Percentiles rank a stretch among this genome's conserved stretches.
These are phyloP conservation scores for Eilema griseolum DNA, from an alignment of 2,888 invertebrate genomes.

Conservation along the genomic window DNA sequence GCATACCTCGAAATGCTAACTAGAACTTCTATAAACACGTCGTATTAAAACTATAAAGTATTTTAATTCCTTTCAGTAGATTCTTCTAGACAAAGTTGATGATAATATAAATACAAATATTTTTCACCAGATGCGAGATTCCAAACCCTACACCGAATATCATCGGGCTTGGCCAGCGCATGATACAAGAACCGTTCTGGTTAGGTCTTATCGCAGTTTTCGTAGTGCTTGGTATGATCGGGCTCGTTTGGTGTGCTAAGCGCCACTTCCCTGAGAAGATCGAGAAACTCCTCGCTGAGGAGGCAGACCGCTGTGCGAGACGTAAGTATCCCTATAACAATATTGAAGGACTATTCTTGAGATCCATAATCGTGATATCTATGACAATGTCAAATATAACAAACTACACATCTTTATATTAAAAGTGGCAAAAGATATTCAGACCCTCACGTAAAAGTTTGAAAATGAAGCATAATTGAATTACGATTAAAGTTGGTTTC, in stretches of 20 bases:
- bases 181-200: conserved; percentile 96
- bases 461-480: background rate
- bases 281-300: conserved; percentile 93
- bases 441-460: background rate
- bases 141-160: conserved; percentile 85
- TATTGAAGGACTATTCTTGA: conserved; percentile 73
- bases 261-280: conserved; percentile 95
- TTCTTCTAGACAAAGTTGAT: background rate
- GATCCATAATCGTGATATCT: conserved; percentile 47
- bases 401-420: background rate
- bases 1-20: background rate
- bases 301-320: conserved; percentile 91
- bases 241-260: conserved; percentile 94
- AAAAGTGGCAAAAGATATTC: background rate
- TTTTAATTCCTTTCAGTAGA: background rate
- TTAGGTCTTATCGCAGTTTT: conserved; percentile 94
- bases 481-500: background rate
- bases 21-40: background rate
- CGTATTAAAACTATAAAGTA: background rate
- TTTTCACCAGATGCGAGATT: conserved; percentile 90
- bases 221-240: conserved; percentile 92
- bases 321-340: conserved; percentile 78
- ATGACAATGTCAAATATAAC: conserved; percentile 12
- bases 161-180: conserved; percentile 89
- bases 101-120: background rate